Percentiles rank a stretch among this genome's conserved stretches.
Evolutionary conservation across 2,113 vertebrate genomes (phyloP).

Genomic region (Perognathus longimembris): DNA sequence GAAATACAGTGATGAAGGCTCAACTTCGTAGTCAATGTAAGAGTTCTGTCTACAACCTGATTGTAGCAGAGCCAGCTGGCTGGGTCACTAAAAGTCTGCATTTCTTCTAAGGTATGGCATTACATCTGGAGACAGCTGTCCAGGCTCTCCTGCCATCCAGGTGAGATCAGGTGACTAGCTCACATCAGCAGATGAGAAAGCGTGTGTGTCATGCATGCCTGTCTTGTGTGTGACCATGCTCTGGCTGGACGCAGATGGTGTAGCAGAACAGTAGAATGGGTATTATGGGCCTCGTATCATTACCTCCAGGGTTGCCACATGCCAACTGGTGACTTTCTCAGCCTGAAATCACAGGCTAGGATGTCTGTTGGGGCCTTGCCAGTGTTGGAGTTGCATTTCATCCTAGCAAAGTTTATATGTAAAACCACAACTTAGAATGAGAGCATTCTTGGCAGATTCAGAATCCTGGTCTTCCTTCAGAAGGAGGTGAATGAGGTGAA

Average conservation of each 20-base stretch:
- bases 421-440: constrained; percentile 28
- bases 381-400: background rate
- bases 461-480: background rate
- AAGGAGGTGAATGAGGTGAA: background rate
- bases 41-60: background rate
- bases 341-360: background rate
- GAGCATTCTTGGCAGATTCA: constrained; percentile 17
- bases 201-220: background rate
- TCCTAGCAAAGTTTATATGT: constrained; percentile 6
- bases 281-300: background rate
- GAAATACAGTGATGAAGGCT: background rate
- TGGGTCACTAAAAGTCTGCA: background rate
- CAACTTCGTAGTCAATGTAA: background rate
- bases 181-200: background rate
- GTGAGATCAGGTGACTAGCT: background rate
- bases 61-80: background rate
- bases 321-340: background rate
- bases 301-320: background rate
- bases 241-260: background rate
- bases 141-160: background rate
- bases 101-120: background rate
- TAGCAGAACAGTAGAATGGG: background rate
- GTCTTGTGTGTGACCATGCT: background rate
- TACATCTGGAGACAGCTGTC: background rate
- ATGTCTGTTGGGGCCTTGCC: background rate